Conservation (phyloP, 1,140 invertebrate species). For the Drosophila guanche region DNA sequence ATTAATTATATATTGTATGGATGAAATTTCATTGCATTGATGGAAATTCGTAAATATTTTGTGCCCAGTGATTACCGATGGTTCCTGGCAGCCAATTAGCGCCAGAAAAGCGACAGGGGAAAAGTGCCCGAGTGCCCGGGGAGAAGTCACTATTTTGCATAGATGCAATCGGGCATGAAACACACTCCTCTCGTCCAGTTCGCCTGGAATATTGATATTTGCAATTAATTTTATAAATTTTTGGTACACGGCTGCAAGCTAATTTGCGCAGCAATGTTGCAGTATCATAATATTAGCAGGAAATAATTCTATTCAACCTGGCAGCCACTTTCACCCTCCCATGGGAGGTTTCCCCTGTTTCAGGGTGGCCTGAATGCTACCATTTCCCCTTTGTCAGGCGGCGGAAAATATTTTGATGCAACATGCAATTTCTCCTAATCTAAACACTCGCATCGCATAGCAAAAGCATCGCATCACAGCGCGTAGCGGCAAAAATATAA, state of each 20-base stretch:
- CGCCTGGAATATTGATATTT: constrained; percentile 45
- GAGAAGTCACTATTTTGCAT: constrained; percentile 27
- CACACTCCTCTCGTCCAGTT: constrained; percentile 6
- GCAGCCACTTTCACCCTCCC: too few species aligned
- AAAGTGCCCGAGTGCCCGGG: constrained; percentile 6
- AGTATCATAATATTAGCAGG: constrained; percentile 34
- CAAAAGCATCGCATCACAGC: not conserved
- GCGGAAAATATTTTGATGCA: constrained; percentile 75
- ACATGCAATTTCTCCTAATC: constrained; percentile 76
- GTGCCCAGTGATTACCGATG: constrained; percentile 41
- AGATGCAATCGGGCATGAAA: constrained; percentile 28
- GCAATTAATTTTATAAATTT: constrained; percentile 50
- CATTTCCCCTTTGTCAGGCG: constrained; percentile 7
- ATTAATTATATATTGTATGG: constrained; percentile 59
- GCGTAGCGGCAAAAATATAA: constrained; percentile 32
- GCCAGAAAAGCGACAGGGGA: constrained; percentile 23
- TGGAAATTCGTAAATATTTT: constrained; percentile 47
- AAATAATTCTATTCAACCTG: constrained; percentile 5
- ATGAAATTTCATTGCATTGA: constrained; percentile 36
- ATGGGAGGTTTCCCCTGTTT: too few species aligned
- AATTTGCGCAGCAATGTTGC: constrained; percentile 17
- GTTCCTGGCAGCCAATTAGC: constrained; percentile 56
- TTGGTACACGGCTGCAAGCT: constrained; percentile 17
- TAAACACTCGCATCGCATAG: constrained; percentile 67
- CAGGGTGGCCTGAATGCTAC: too few species aligned